Conservation (phyloP, 2,113 vertebrate species). For the Nipponia nippon region DNA sequence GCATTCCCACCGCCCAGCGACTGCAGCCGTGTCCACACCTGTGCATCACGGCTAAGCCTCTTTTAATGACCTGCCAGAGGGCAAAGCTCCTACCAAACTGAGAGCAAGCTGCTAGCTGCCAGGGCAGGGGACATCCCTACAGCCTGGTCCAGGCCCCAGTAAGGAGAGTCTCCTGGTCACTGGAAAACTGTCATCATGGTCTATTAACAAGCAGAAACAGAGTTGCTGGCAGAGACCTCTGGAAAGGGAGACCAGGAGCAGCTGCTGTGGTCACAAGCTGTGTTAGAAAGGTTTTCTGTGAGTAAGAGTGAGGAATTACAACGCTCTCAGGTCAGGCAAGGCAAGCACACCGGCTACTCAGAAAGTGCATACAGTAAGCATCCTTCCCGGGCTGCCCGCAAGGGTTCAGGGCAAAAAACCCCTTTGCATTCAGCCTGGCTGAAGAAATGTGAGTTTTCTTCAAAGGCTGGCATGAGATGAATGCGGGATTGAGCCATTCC, state of each 20-base stretch:
- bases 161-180: neutral
- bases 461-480: neutral
- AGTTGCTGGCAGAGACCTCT: neutral
- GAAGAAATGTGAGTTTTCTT: neutral
- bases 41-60: neutral
- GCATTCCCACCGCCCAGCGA: neutral
- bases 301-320: neutral
- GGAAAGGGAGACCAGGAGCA: neutral
- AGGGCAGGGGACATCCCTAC: neutral
- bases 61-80: neutral
- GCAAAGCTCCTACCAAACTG: neutral
- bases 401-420: neutral
- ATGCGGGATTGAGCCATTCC: neutral
- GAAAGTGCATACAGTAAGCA: neutral
- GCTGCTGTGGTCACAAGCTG: neutral
- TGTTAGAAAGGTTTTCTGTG: neutral
- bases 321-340: accelerated
- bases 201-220: neutral
- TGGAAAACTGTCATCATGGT: neutral
- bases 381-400: neutral
- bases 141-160: neutral
- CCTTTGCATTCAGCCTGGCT: neutral
- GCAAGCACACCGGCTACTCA: accelerated
- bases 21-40: neutral
- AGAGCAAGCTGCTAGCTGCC: neutral